phyloP scores from a whole-genome alignment of 2,888 invertebrate species.

The Microplitis deprimator region DNA sequence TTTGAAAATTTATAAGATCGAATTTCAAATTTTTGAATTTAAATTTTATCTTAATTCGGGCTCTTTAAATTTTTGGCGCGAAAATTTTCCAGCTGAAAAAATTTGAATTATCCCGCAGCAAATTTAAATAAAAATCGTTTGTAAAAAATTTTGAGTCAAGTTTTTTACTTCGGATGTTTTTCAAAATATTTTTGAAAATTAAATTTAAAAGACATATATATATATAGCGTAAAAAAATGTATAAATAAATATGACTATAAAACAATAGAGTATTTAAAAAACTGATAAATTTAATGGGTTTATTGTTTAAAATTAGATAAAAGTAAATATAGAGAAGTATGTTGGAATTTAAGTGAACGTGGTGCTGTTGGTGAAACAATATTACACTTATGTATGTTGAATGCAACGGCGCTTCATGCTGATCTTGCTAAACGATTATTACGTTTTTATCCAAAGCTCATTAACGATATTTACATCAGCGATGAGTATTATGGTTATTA shows the following conservation, averaged over 20 bases:
- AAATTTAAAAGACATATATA: too few relatives aligned
- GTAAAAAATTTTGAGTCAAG: too few relatives aligned
- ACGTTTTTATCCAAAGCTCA: conserved; percentile 93
- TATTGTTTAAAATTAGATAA: conserved; percentile 57
- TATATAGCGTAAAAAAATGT: background rate
- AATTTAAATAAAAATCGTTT: too few relatives aligned
- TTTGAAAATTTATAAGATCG: too few relatives aligned
- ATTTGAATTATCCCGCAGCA: background rate
- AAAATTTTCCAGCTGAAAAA: background rate
- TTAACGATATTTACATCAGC: conserved; percentile 95
- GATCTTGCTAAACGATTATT: conserved; percentile 94
- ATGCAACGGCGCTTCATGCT: conserved; percentile 91
- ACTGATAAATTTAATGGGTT: background rate
- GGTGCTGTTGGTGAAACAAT: conserved; percentile 98
- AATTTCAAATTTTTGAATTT: too few relatives aligned
- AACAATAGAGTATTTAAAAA: background rate
- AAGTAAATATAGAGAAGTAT: conserved; percentile 82
- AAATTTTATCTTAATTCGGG: too few relatives aligned
- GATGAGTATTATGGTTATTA: conserved; percentile 95
- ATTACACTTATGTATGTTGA: conserved; percentile 92
- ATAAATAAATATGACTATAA: background rate
- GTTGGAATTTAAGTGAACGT: conserved; percentile 92
- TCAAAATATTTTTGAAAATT: too few relatives aligned
- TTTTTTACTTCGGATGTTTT: too few relatives aligned
- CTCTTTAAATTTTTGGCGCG: too few relatives aligned